A percentile compares a stretch with the other conserved stretches of the same genome.
Conservation (phyloP, 2,888 invertebrate species). For the Ectropis crepuscularia region DNA sequence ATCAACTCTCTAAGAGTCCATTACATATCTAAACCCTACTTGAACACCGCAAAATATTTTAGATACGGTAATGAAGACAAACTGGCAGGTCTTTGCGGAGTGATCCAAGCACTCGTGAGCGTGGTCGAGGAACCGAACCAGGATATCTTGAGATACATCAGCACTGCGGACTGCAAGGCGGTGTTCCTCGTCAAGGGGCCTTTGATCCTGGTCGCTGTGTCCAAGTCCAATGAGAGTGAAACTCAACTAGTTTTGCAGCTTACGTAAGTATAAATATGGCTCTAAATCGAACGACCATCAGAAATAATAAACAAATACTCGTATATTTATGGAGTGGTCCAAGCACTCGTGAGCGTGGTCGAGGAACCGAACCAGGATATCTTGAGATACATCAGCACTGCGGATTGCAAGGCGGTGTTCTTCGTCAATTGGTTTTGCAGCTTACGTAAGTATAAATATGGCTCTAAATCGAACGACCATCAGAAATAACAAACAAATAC, state of each 20-base stretch:
- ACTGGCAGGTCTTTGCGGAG: slow-evolving; percentile 96
- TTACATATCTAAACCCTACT: slow-evolving; percentile 5
- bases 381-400: slow-evolving; percentile 93
- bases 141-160: slow-evolving; percentile 94
- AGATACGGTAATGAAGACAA: slow-evolving; percentile 97
- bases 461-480: too few relatives aligned
- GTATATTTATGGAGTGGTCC: slow-evolving; percentile 98
- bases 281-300: too few relatives aligned
- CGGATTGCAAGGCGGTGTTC: slow-evolving; percentile 95
- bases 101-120: slow-evolving; percentile 96
- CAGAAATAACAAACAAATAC: too few relatives aligned
- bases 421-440: slow-evolving; percentile 92
- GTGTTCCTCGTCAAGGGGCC: slow-evolving; percentile 96
- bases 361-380: slow-evolving; percentile 92
- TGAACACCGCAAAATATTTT: slow-evolving; percentile 45
- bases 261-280: slow-evolving; percentile 86
- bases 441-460: slow-evolving; percentile 88
- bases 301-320: too few relatives aligned
- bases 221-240: slow-evolving; percentile 92
- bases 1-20: neutral
- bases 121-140: slow-evolving; percentile 92
- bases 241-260: slow-evolving; percentile 93
- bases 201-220: slow-evolving; percentile 95
- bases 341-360: slow-evolving; percentile 96
- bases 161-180: slow-evolving; percentile 93